A percentile compares a stretch with the other conserved stretches of the same genome.
These are phyloP conservation scores for fruit fly (Drosophila melanogaster) DNA, from an alignment of 1,140 invertebrate species.

Conservation along the genomic window Release_6_plus_ISO1_MT NC_004354.4:9574501-9575000, in stretches of 20 bases:
- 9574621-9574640: slow-evolving; percentile 91
- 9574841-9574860: neutral
- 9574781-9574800: slow-evolving; percentile 90
- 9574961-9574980: slow-evolving; percentile 93
- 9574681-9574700: slow-evolving; percentile 94
- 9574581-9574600: slow-evolving; percentile 97
- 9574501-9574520: slow-evolving; percentile 95
- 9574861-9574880: neutral
- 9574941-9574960: slow-evolving; percentile 90
- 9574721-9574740: slow-evolving; percentile 92
- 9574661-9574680: slow-evolving; percentile 92
- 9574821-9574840: slow-evolving; percentile 61
- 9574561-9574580: slow-evolving; percentile 95
- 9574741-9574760: slow-evolving; percentile 88
- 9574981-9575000: slow-evolving; percentile 90
- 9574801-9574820: slow-evolving; percentile 85
- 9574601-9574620: slow-evolving; percentile 97
- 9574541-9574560: slow-evolving; percentile 95
- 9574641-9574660: slow-evolving; percentile 95
- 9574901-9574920: slow-evolving; percentile 93
- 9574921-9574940: slow-evolving; percentile 89
- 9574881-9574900: slow-evolving; percentile 85
- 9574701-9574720: slow-evolving; percentile 96
- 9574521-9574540: slow-evolving; percentile 94
- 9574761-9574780: slow-evolving; percentile 92